Percentiles rank a stretch among this genome's conserved stretches.
phyloP scores from a whole-genome alignment of 2,113 vertebrate genomes.

The Burhinus bistriatus region DNA sequence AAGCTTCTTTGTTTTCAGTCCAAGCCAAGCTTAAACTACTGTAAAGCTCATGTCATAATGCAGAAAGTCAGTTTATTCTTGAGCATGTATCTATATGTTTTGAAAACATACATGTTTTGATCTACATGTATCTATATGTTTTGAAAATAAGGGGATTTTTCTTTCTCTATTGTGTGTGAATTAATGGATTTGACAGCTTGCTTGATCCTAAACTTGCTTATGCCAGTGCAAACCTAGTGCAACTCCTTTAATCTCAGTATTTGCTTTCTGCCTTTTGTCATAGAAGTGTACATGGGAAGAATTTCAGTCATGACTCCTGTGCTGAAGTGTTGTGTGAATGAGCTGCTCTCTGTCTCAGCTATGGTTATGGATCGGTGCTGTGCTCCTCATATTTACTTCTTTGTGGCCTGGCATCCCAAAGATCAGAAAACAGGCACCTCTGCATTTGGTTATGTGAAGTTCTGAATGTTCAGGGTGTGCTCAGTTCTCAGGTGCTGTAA shows the following conservation, averaged over 20 bases:
- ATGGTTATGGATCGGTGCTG: not conserved
- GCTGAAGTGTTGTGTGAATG: not conserved
- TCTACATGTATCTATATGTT: slow-evolving; percentile 7
- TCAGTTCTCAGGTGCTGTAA: not conserved
- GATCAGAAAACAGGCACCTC: not conserved
- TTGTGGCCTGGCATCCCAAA: not conserved
- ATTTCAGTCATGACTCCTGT: not conserved
- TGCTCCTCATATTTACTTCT: not conserved
- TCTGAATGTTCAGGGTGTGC: not conserved
- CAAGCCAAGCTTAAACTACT: slow-evolving; percentile 1
- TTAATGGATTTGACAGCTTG: slow-evolving; percentile 4
- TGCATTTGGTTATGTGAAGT: not conserved
- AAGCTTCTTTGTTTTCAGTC: not conserved
- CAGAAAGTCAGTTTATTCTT: slow-evolving; percentile 24
- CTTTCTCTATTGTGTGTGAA: not conserved
- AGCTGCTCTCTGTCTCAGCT: not conserved
- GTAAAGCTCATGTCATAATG: slow-evolving; percentile 30
- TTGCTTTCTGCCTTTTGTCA: not conserved
- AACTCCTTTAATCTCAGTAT: slow-evolving; percentile 9
- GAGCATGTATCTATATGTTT: not conserved
- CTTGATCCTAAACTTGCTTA: not conserved
- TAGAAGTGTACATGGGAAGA: not conserved
- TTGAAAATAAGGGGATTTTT: slow-evolving; percentile 43
- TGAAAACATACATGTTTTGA: not conserved
- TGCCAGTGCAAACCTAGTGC: not conserved